These are phyloP conservation scores for Rattus norvegicus DNA, from an alignment of 2,113 vertebrate species.

Conservation along the genomic window DNA sequence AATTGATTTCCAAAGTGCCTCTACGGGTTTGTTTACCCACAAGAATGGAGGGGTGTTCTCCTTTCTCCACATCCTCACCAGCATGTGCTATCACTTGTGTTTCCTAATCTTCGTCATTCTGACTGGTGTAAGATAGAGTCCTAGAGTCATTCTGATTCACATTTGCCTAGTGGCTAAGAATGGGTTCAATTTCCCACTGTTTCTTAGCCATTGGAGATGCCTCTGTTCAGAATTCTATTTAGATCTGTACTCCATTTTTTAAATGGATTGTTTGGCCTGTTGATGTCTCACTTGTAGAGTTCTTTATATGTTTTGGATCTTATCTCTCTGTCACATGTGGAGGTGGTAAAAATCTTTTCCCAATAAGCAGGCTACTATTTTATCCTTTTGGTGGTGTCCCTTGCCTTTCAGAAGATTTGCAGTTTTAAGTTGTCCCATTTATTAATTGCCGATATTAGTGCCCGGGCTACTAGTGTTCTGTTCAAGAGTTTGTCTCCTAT, in stretches of 20 bases:
- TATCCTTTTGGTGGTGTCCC: not conserved
- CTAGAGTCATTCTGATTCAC: not conserved
- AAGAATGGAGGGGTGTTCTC: not conserved
- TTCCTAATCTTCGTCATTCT: not conserved
- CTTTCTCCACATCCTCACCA: not conserved
- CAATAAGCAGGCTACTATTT: not conserved
- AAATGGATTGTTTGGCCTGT: not conserved
- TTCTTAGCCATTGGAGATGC: not conserved
- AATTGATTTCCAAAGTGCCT: not conserved
- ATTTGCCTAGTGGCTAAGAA: not conserved
- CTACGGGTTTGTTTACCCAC: not conserved
- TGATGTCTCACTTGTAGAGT: not conserved
- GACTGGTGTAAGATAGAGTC: not conserved
- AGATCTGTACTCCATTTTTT: not conserved
- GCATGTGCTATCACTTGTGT: not conserved
- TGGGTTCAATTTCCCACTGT: not conserved
- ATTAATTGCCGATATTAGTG: not conserved
- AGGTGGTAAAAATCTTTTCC: not conserved
- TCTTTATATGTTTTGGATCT: not conserved
- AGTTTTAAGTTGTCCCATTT: not conserved
- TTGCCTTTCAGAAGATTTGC: not conserved
- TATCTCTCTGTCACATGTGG: not conserved
- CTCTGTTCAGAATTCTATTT: not conserved
- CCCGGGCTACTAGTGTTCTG: not conserved
- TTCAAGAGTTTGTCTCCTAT: not conserved